These are phyloP conservation scores for Dicentrarchus labrax DNA, from an alignment of 2,113 vertebrate genomes.

Conservation along the genomic window DNA sequence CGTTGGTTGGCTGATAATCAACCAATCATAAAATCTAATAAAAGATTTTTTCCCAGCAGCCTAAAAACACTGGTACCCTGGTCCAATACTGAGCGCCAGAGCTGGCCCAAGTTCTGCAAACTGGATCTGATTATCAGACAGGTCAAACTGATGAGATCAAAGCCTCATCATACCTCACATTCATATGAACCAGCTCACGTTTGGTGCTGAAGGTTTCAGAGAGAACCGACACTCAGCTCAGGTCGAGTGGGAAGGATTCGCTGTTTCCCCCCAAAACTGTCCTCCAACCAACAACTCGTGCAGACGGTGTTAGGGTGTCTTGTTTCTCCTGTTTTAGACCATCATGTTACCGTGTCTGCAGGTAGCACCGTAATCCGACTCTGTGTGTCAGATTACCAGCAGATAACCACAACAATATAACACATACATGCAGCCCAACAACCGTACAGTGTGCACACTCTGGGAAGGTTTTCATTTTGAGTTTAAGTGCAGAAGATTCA, in stretches of 20 bases:
- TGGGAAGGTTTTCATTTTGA: neutral
- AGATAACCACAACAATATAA: neutral
- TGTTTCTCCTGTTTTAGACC: neutral
- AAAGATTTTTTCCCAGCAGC: neutral
- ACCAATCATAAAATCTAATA: neutral
- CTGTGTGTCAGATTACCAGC: slow-evolving; percentile 40
- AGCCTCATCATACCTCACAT: neutral
- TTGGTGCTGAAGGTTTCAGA: neutral
- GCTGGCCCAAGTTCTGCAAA: neutral
- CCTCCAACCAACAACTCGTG: neutral
- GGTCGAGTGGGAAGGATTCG: neutral
- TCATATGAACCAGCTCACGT: neutral
- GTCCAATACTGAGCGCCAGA: neutral
- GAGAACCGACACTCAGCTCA: neutral
- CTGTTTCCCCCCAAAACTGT: neutral
- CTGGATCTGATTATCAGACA: neutral
- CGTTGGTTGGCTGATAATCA: neutral
- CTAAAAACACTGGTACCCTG: neutral
- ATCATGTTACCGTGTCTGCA: slow-evolving; percentile 7
- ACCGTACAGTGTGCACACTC: neutral
- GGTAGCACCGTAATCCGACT: slow-evolving; percentile 45
- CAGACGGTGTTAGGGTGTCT: neutral
- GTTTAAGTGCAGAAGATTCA: neutral
- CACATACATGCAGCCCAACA: neutral
- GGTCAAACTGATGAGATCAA: neutral